These are phyloP conservation scores for Celastrina argiolus DNA, from an alignment of 2,888 invertebrate genomes.

Conservation along the genomic window DNA sequence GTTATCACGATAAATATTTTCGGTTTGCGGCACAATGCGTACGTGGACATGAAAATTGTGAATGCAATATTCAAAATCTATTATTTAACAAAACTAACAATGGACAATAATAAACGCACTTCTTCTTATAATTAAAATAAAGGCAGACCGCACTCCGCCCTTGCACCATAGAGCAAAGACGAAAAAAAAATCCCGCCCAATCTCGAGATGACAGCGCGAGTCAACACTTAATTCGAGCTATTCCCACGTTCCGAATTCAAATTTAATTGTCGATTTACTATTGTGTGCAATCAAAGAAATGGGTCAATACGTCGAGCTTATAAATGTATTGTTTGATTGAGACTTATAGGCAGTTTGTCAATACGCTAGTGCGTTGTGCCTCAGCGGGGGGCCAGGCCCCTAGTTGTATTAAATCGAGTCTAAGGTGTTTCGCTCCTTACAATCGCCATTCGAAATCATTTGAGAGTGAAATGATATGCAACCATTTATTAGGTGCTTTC, in stretches of 20 bases:
- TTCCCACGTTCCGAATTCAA: slow-evolving; percentile 72
- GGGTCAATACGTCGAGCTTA: slow-evolving; percentile 68
- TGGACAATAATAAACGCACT: slow-evolving; percentile 30
- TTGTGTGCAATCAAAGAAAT: slow-evolving; percentile 70
- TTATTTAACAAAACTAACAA: slow-evolving; percentile 29
- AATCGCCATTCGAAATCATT: slow-evolving; percentile 55
- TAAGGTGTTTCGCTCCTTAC: slow-evolving; percentile 50
- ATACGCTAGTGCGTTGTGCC: slow-evolving; percentile 54
- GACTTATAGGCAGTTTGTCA: slow-evolving; percentile 75
- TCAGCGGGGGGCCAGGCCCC: slow-evolving; percentile 53
- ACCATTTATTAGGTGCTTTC: slow-evolving; percentile 66
- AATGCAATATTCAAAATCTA: neutral
- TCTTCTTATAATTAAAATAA: slow-evolving; percentile 46
- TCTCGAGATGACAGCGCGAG: slow-evolving; percentile 58
- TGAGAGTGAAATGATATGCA: slow-evolving; percentile 74
- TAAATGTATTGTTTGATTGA: slow-evolving; percentile 67
- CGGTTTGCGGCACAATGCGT: neutral
- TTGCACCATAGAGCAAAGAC: slow-evolving; percentile 34
- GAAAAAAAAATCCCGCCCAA: slow-evolving; percentile 55
- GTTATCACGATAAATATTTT: neutral
- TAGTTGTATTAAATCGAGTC: slow-evolving; percentile 49
- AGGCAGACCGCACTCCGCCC: slow-evolving; percentile 51
- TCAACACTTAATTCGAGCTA: slow-evolving; percentile 63
- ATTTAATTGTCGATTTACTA: slow-evolving; percentile 69
- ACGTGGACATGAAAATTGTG: neutral